phyloP scores from a whole-genome alignment of 2,888 invertebrate species.

The Galerucella nymphaeae region DNA sequence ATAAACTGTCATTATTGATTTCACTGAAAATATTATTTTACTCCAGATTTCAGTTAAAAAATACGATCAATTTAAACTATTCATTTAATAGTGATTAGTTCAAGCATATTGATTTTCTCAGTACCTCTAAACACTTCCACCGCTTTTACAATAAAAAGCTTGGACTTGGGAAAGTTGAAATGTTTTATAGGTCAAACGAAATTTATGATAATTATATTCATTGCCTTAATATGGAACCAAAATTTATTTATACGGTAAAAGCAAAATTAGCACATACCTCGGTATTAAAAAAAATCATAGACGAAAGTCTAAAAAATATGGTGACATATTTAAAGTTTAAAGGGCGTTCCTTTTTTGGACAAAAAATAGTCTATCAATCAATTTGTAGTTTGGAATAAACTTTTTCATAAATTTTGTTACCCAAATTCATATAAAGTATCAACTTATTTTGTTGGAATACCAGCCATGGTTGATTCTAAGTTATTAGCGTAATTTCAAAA shows the following conservation, averaged over 20 bases:
- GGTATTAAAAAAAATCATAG: no score
- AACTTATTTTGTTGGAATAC: neutral
- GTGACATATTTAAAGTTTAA: conserved; percentile 13
- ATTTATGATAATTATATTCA: neutral
- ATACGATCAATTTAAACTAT: no score
- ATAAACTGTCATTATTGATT: no score
- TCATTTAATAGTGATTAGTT: no score
- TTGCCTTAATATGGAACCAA: neutral
- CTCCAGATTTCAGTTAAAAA: no score
- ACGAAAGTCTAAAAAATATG: neutral
- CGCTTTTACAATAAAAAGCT: neutral
- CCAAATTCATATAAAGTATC: no score
- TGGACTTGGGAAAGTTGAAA: neutral
- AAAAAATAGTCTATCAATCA: neutral
- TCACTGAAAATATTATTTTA: no score
- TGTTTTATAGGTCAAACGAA: neutral
- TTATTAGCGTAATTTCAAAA: neutral
- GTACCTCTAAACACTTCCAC: neutral
- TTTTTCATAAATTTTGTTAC: neutral
- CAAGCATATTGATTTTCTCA: neutral
- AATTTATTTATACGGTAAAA: neutral
- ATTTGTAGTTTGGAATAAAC: no score
- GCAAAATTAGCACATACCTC: neutral
- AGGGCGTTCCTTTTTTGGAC: conserved; percentile 21
- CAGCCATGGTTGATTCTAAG: neutral